These are phyloP conservation scores for Xestoiulus laeticollis DNA, from an alignment of 2,888 invertebrate species.

Conservation along the genomic window DNA sequence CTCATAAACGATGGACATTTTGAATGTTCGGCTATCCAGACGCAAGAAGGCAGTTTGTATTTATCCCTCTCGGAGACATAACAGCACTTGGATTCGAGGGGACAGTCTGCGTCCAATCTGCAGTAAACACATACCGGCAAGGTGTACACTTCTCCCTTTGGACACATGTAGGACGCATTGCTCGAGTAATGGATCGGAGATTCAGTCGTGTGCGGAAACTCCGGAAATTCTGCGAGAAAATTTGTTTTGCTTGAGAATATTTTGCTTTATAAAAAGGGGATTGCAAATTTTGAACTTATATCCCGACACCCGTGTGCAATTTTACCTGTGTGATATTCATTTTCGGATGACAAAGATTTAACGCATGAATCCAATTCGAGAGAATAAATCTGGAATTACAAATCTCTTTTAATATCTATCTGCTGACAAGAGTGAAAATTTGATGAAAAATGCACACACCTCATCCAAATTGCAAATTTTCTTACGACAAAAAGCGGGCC, in stretches of 20 bases:
- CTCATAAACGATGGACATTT: neutral
- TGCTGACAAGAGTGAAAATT: neutral
- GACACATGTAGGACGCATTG: neutral
- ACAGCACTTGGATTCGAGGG: neutral
- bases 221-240: slow-evolving; percentile 40
- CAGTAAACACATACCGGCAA: neutral
- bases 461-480: neutral
- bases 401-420: neutral
- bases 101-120: slow-evolving; percentile 25
- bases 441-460: neutral
- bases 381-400: slow-evolving; percentile 17
- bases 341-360: neutral
- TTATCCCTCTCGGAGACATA: slow-evolving; percentile 2
- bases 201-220: slow-evolving; percentile 40
- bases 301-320: neutral
- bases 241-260: too few relatives aligned
- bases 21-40: neutral
- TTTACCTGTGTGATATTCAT: slow-evolving; percentile 8
- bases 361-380: neutral
- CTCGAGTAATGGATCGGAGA: neutral
- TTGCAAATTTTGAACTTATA: neutral
- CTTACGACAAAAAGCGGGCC: neutral
- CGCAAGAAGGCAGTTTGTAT: slow-evolving; percentile 31
- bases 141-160: neutral
- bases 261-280: too few relatives aligned